A percentile compares a stretch with the other conserved stretches of the same genome.
These are phyloP conservation scores for Ennomos fuscantarius DNA, from an alignment of 2,888 invertebrate genomes.

Conservation along the genomic window DNA sequence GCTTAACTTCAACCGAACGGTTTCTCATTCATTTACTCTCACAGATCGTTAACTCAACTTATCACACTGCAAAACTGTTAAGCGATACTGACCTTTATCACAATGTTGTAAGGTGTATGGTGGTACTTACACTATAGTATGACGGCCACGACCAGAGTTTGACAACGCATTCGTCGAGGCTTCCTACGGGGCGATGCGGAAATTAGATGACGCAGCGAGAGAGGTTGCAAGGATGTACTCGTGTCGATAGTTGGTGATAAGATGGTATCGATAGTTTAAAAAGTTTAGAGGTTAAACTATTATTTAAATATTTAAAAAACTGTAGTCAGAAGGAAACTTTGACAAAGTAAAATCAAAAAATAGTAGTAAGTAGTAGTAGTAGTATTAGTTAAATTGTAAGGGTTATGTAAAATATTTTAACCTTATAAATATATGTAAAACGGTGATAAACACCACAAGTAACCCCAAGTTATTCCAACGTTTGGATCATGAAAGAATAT, in stretches of 20 bases:
- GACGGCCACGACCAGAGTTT: conserved; percentile 42
- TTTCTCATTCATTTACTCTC: conserved; percentile 42
- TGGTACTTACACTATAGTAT: conserved; percentile 18
- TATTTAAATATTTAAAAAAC: too few species aligned
- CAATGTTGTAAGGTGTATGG: conserved; percentile 24
- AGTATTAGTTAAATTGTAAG: too few species aligned
- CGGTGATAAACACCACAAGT: too few species aligned
- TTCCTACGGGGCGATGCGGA: conserved; percentile 57
- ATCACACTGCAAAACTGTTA: conserved; percentile 6
- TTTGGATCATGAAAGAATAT: too few species aligned
- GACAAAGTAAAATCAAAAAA: too few species aligned
- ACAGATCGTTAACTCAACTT: conserved; percentile 39
- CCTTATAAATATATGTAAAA: too few species aligned
- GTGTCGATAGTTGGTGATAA: conserved; percentile 21
- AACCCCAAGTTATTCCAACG: too few species aligned
- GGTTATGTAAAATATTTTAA: too few species aligned
- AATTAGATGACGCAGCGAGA: conserved; percentile 67
- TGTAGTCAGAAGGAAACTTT: too few species aligned
- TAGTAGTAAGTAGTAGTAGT: too few species aligned
- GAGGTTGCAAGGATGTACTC: conserved; percentile 26
- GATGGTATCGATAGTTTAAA: conserved; percentile 9
- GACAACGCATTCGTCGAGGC: conserved; percentile 59
- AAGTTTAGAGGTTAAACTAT: too few species aligned
- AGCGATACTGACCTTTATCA: conserved; percentile 24
- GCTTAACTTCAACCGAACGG: conserved; percentile 32